These are phyloP conservation scores for Harpagifer antarcticus DNA, from an alignment of 2,797 vertebrate genomes.

Conservation along the genomic window DNA sequence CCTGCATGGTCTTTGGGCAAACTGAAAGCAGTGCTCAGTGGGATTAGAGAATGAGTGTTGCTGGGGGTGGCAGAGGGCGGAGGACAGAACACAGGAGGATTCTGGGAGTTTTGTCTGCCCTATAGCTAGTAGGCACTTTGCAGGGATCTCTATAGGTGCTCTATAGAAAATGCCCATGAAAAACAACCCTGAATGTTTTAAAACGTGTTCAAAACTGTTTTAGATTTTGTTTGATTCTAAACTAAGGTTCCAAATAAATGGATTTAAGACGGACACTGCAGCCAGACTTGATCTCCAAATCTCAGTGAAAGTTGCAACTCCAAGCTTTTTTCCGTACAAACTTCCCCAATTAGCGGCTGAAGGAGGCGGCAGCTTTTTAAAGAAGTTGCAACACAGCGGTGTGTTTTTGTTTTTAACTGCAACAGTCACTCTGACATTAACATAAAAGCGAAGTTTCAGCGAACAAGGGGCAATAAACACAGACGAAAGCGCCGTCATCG, in stretches of 20 bases:
- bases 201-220: neutral
- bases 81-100: slow-evolving; percentile 69
- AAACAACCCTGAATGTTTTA: neutral
- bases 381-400: slow-evolving; percentile 4
- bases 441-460: slow-evolving; percentile 83
- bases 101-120: slow-evolving; percentile 70
- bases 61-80: slow-evolving; percentile 64
- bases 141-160: slow-evolving; percentile 23
- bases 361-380: slow-evolving; percentile 6
- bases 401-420: slow-evolving; percentile 51
- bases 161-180: slow-evolving; percentile 1
- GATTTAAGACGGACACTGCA: neutral
- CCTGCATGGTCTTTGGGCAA: slow-evolving; percentile 85
- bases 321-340: neutral
- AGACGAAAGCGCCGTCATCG: slow-evolving; percentile 81
- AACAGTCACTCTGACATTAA: slow-evolving; percentile 58
- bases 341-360: neutral
- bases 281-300: neutral
- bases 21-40: slow-evolving; percentile 91
- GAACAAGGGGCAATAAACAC: slow-evolving; percentile 81
- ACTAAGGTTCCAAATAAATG: neutral
- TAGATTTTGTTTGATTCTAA: neutral
- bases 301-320: slow-evolving; percentile 1
- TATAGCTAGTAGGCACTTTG: slow-evolving; percentile 24
- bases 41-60: slow-evolving; percentile 90